A percentile compares a stretch with the other conserved stretches of the same genome.
phyloP scores from a whole-genome alignment of 2,888 invertebrate species.

The Diabrotica balteata region DNA sequence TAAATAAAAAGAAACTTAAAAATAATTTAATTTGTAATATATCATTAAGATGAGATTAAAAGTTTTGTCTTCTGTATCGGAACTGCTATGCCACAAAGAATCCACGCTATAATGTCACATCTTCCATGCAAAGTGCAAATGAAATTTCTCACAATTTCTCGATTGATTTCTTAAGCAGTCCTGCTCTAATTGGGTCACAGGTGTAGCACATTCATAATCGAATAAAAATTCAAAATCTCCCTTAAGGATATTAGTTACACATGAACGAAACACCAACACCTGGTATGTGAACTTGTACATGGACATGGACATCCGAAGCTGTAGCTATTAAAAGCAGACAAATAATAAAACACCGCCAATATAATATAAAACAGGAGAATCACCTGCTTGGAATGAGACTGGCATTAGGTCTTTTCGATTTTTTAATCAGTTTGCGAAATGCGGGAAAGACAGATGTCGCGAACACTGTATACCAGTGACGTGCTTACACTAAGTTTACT shows the following conservation, averaged over 20 bases:
- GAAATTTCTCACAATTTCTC: no score
- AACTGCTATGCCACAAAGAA: no score
- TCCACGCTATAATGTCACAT: no score
- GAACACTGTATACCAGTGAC: slow-evolving; percentile 5
- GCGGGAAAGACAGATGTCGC: slow-evolving; percentile 25
- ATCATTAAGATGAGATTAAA: no score
- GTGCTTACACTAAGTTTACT: neutral
- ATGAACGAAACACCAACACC: slow-evolving; percentile 8
- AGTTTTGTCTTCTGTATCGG: no score
- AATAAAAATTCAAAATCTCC: neutral
- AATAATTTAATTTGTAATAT: no score
- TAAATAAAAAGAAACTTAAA: no score
- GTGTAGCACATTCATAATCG: no score
- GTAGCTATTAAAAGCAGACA: slow-evolving; percentile 15
- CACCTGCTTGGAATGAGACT: slow-evolving; percentile 20
- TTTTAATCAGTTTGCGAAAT: slow-evolving; percentile 9
- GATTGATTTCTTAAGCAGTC: no score
- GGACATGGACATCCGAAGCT: neutral
- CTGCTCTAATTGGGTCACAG: no score
- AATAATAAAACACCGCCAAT: slow-evolving; percentile 19
- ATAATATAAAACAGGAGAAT: slow-evolving; percentile 19
- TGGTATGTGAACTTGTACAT: slow-evolving; percentile 4
- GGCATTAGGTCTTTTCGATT: slow-evolving; percentile 6
- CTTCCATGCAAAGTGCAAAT: no score
- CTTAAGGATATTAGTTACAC: neutral